Evolutionary conservation across 2,888 invertebrate species (phyloP), one percentile per base, ranked within the genome.

Genomic region (Drosophila sordidula): DNA sequence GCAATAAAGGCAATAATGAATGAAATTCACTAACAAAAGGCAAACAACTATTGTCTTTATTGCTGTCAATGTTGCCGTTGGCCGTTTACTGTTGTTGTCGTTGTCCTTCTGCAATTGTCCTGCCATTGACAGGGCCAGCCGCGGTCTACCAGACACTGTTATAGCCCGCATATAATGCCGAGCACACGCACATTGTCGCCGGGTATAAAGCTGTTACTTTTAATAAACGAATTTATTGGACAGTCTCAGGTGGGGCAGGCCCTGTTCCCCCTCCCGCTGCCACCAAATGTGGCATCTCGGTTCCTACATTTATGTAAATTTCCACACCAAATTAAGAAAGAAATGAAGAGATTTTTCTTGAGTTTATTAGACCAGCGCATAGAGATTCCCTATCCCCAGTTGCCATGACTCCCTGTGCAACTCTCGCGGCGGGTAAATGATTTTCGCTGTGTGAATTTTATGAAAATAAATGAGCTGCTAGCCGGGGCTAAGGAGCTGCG

Each of bases 1-100:
- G 78, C 84, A 80, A 80, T 86, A 84, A 80, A 78, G 87, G 84
- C 86, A 87, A 85, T 87, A 85, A 87, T 87, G 79, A 85, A 85
- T 81, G 75, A 83, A 87, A 76, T 70, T 58, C 82, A 76, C 79
- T 78, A 81, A 87, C 82, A 84, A 84, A 82, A 76, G 86, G 68
- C 80, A 82, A 67, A 78, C 75, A 78, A 75, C 78, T 83, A 79
- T 82, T 88, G 87, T 80, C 80, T 80, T 80, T 86, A 80, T 79
- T 76, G 77, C 71, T 59, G 66, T 56, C 74, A 69, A 61, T 68
- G 67, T 69, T 63, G 50, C 47, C 52, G 39, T 42, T 64, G 74
- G 55, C 16, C 36, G 11, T 36, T 18, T 69, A 47, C 47, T 62
- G 45, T 42, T 64, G 57, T 45, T 51, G 41, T 42, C 47, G 66